A percentile compares a stretch with the other conserved stretches of the same genome.
phyloP scores from a whole-genome alignment of 2,888 invertebrate species.

The Rhagonycha lutea region DNA sequence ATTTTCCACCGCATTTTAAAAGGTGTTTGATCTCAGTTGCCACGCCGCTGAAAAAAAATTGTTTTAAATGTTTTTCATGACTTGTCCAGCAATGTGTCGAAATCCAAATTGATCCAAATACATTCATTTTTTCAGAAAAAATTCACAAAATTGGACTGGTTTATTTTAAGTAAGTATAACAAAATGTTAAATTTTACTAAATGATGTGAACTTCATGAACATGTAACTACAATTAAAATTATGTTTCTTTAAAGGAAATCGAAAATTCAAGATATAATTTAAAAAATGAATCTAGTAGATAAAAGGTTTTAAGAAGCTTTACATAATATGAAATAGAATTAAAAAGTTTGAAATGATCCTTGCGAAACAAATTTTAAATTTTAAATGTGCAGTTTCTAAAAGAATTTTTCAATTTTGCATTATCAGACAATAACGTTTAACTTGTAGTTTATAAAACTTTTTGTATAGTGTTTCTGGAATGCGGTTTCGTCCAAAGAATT shows the following conservation, averaged over 20 bases:
- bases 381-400: not conserved
- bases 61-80: too few relatives aligned
- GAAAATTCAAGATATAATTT: not conserved
- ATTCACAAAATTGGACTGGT: too few relatives aligned
- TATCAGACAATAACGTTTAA: constrained; percentile 3
- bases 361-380: not conserved
- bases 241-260: not conserved
- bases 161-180: too few relatives aligned
- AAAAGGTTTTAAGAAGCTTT: not conserved
- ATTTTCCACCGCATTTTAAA: too few relatives aligned
- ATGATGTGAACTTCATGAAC: too few relatives aligned
- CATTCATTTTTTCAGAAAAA: too few relatives aligned
- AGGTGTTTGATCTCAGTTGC: too few relatives aligned
- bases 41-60: too few relatives aligned
- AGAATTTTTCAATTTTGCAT: constrained; percentile 7
- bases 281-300: not conserved
- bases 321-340: not conserved
- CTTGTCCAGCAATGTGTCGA: too few relatives aligned
- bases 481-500: constrained; percentile 10
- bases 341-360: not conserved
- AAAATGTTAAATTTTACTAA: too few relatives aligned
- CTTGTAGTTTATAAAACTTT: constrained; percentile 8
- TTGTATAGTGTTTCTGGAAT: not conserved
- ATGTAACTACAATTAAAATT: too few relatives aligned
- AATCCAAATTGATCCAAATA: too few relatives aligned